These are phyloP conservation scores for Acrocera orbiculus DNA, from an alignment of 2,888 invertebrate genomes.

Conservation along the genomic window DNA sequence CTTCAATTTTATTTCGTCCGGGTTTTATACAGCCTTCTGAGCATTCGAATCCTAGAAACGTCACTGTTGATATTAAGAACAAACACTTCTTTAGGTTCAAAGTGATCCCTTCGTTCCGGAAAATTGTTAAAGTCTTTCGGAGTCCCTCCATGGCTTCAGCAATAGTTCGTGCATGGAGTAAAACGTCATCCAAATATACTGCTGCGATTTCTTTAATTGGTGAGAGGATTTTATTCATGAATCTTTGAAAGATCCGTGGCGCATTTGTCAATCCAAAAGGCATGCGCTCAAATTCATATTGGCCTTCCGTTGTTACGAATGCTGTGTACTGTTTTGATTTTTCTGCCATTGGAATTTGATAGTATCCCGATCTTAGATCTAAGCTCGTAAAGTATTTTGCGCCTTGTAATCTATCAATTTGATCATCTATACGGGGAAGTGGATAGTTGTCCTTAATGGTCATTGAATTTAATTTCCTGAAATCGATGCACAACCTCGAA, in stretches of 20 bases:
- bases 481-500: constrained; percentile 17
- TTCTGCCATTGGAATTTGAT: constrained; percentile 1
- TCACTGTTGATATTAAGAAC: too few species aligned
- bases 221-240: constrained; percentile 12
- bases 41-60: too few species aligned
- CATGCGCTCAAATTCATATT: constrained; percentile 18
- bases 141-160: too few species aligned
- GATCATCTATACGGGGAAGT: neutral
- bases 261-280: constrained; percentile 21
- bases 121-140: too few species aligned
- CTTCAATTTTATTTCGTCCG: too few species aligned
- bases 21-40: too few species aligned
- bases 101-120: too few species aligned
- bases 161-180: too few species aligned
- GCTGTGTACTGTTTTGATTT: neutral
- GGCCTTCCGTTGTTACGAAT: constrained; percentile 3
- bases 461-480: constrained; percentile 16
- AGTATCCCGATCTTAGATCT: constrained; percentile 15
- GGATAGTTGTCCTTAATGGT: constrained; percentile 9
- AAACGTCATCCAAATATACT: too few species aligned
- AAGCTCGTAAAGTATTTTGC: constrained; percentile 15
- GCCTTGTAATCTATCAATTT: neutral
- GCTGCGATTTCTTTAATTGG: too few species aligned
- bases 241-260: constrained; percentile 18
- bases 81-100: too few species aligned